These are phyloP conservation scores for Petrocephalus zakoni DNA, from an alignment of 2,113 vertebrate genomes.

Conservation along the genomic window DNA sequence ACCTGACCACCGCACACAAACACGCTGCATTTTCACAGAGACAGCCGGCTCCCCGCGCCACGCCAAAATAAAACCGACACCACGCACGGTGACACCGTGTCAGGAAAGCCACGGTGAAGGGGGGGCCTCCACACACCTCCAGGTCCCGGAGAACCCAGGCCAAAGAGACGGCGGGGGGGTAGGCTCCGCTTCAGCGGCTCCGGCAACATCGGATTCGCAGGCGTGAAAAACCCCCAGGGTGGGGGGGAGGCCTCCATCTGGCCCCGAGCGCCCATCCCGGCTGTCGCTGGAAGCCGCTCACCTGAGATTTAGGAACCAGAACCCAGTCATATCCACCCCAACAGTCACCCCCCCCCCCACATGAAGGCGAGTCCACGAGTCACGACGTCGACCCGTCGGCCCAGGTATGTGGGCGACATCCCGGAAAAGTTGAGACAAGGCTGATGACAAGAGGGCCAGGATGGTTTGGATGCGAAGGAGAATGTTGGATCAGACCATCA, in stretches of 20 bases:
- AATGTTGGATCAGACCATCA: not conserved
- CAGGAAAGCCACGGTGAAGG: not conserved
- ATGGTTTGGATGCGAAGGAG: not conserved
- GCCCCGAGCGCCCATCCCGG: not conserved
- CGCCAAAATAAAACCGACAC: not conserved
- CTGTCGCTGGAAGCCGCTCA: not conserved
- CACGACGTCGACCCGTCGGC: not conserved
- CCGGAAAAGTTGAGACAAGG: not conserved
- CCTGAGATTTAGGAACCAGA: not conserved
- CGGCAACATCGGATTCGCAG: not conserved
- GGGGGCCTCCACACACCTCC: not conserved
- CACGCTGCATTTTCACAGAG: not conserved
- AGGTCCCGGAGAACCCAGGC: not conserved
- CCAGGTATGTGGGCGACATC: not conserved
- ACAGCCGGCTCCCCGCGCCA: not conserved
- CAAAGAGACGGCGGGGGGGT: not conserved
- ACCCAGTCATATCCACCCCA: not conserved
- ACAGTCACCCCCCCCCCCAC: not conserved
- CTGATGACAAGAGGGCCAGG: not conserved
- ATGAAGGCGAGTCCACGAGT: not conserved
- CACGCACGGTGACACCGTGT: not conserved
- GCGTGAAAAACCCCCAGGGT: not conserved
- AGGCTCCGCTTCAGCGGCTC: not conserved
- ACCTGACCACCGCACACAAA: not conserved
- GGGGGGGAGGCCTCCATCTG: not conserved